phyloP scores from a whole-genome alignment of 2,113 vertebrate genomes.

The Python bivittatus region DNA sequence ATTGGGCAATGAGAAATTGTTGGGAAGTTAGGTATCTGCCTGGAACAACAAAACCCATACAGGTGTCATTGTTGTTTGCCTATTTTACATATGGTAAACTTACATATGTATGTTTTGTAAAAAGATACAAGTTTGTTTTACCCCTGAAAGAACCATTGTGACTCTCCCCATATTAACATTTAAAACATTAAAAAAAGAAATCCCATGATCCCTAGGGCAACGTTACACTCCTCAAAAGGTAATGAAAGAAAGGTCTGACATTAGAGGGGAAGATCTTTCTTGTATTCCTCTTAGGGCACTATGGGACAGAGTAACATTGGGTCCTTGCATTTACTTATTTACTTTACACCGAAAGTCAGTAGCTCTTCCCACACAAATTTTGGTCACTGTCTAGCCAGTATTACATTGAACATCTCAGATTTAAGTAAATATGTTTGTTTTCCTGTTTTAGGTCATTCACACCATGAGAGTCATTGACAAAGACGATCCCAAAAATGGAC shows the following conservation, averaged over 20 bases:
- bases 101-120: conserved; percentile 36
- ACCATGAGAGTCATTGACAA: conserved; percentile 94
- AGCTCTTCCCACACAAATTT: background rate
- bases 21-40: conserved; percentile 3
- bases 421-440: conserved; percentile 41
- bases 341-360: too few species aligned
- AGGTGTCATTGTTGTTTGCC: background rate
- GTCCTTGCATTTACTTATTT: too few species aligned
- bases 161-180: background rate
- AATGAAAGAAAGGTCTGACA: background rate
- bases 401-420: background rate
- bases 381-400: background rate
- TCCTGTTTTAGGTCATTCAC: conserved; percentile 88
- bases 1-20: conserved; percentile 11
- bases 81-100: background rate
- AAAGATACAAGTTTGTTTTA: conserved; percentile 43
- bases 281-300: background rate
- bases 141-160: background rate
- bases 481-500: conserved; percentile 93
- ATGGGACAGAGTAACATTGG: too few species aligned
- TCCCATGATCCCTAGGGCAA: background rate
- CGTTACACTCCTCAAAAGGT: background rate
- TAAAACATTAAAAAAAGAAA: background rate
- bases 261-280: background rate
- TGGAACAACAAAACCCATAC: background rate